Evolutionary conservation across 2,888 invertebrate species (phyloP), one percentile per base, ranked within the genome.

Genomic region (Heterodera filipjevi): DNA sequence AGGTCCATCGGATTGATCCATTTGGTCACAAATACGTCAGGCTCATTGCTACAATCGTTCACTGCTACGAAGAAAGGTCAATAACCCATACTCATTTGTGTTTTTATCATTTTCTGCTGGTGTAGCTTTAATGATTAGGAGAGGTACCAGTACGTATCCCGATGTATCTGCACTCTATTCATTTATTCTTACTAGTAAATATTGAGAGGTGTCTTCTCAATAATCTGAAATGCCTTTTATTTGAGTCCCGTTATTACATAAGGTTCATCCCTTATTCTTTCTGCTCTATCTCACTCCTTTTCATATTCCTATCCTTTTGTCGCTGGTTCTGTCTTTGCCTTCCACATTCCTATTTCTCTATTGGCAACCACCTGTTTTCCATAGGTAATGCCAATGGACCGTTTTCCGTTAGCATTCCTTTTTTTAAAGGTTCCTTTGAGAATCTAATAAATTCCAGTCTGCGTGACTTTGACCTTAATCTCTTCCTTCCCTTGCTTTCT

Each of bases 281-380:
- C n/a, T n/a, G n/a, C n/a, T n/a, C n/a, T n/a, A n/a, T n/a, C n/a
- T n/a, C n/a, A n/a, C n/a, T 70, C 12, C 32, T 71, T 16, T 16
- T 72, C 30, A 44, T 74, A 22, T 74, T 22, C 16, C 22, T n/a
- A 22, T 33, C 22, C 22, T 33, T 35, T 14, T 76, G 32, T 16
- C 10, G 3, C n/a, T n/a, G 2, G 3, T 59, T 27, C 27, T 59
- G 59, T 5, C 27, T 59, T 27, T 19, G n/a, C 27, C 27, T 12
- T 22, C 27, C 59, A 27, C n/a, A 27, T 59, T 27, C 32, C 30
- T 76, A 39, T 33, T 74, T 77, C 64, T 59, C 66, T 46, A 77
- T 72, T 75, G 77, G 77, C 77, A 77, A 66, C 68, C 53, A 72
- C 27, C 49, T 71, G 59, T 75, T 49, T n/a, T 30, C 46, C 3